Evolutionary conservation across 2,888 invertebrate species (phyloP).

Genomic region (Campaea margaritaria): DNA sequence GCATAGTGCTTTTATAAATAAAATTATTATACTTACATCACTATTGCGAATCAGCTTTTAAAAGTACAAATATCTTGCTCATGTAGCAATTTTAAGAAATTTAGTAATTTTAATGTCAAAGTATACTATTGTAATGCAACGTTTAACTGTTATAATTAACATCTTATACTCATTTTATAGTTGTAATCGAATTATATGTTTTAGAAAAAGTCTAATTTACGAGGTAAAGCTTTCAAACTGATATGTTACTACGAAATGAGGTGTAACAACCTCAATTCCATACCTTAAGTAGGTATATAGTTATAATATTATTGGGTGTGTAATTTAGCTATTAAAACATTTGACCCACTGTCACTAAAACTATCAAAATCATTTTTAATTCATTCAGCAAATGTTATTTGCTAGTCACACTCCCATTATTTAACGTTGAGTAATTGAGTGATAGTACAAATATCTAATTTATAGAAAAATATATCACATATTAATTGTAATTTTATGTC

Average conservation of each 20-base stretch:
- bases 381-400: slow-evolving; percentile 79
- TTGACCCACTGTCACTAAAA: slow-evolving; percentile 81
- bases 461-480: slow-evolving; percentile 83
- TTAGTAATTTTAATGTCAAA: slow-evolving; percentile 65
- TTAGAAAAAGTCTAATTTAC: slow-evolving; percentile 61
- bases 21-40: slow-evolving; percentile 51
- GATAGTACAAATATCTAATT: slow-evolving; percentile 85
- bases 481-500: slow-evolving; percentile 84
- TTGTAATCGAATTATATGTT: slow-evolving; percentile 60
- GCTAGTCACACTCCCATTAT: slow-evolving; percentile 83
- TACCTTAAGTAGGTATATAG: slow-evolving; percentile 71
- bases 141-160: slow-evolving; percentile 59
- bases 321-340: slow-evolving; percentile 44
- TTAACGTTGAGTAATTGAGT: slow-evolving; percentile 80
- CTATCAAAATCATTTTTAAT: slow-evolving; percentile 62
- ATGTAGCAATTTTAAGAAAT: slow-evolving; percentile 75
- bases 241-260: slow-evolving; percentile 52
- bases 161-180: slow-evolving; percentile 74
- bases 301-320: slow-evolving; percentile 63
- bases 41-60: slow-evolving; percentile 57
- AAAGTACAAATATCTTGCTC: slow-evolving; percentile 83
- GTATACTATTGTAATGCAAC: slow-evolving; percentile 58
- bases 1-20: slow-evolving; percentile 56
- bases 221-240: slow-evolving; percentile 65
- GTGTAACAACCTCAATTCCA: slow-evolving; percentile 64